Evolutionary conservation across 2,888 invertebrate genomes (phyloP).

Genomic region (Drosophila eohydei): DNA sequence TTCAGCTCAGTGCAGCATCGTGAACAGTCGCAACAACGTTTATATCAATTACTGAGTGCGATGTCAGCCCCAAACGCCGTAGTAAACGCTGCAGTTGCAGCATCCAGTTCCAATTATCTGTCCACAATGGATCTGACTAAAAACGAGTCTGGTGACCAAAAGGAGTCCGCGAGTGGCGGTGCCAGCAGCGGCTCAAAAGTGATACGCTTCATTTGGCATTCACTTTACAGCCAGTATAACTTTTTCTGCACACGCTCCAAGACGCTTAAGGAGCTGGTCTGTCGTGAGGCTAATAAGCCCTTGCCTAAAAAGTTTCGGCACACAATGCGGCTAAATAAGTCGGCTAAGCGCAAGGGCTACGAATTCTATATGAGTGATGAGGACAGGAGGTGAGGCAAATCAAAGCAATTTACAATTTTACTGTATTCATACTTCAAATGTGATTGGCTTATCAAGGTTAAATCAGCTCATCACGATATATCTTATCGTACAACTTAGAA

Average conservation of each 20-base stretch:
- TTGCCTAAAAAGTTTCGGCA: slow-evolving; percentile 79
- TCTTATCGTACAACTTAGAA: not conserved
- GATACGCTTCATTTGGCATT: slow-evolving; percentile 79
- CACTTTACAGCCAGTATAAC: slow-evolving; percentile 76
- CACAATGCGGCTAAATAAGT: slow-evolving; percentile 79
- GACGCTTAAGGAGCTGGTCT: slow-evolving; percentile 64
- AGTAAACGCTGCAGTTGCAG: slow-evolving; percentile 26
- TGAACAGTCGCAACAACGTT: slow-evolving; percentile 50
- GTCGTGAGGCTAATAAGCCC: slow-evolving; percentile 79
- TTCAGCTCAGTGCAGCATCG: slow-evolving; percentile 65
- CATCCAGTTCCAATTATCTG: slow-evolving; percentile 51
- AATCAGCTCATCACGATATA: not conserved
- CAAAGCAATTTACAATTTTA: not conserved
- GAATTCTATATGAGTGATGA: slow-evolving; percentile 81
- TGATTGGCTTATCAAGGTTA: slow-evolving; percentile 13
- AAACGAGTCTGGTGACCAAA: slow-evolving; percentile 40
- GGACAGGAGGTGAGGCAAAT: slow-evolving; percentile 74
- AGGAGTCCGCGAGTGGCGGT: slow-evolving; percentile 35
- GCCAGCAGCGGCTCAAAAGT: slow-evolving; percentile 67
- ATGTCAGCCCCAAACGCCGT: slow-evolving; percentile 46
- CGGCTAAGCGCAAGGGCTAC: slow-evolving; percentile 81
- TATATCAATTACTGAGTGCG: slow-evolving; percentile 20
- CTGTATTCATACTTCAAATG: not conserved
- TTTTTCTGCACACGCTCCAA: slow-evolving; percentile 66
- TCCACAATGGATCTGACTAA: slow-evolving; percentile 66